These are phyloP conservation scores for Rhineura floridana DNA, from an alignment of 2,113 vertebrate genomes.

Conservation along the genomic window DNA sequence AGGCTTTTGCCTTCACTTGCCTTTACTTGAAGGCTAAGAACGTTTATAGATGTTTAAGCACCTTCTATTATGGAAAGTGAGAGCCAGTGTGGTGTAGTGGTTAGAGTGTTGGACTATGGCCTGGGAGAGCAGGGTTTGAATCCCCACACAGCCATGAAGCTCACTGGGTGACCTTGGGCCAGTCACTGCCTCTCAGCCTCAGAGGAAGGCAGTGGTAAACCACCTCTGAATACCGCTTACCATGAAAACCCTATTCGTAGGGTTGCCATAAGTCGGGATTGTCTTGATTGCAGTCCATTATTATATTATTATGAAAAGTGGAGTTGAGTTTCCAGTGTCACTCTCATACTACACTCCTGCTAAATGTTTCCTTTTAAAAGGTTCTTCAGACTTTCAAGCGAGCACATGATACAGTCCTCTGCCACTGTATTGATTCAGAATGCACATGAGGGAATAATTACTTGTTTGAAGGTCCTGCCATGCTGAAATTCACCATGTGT, in stretches of 20 bases:
- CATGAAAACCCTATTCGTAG: too few species aligned
- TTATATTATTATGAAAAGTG: too few species aligned
- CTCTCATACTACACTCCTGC: conserved; percentile 18
- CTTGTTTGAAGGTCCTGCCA: neutral
- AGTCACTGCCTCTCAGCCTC: too few species aligned
- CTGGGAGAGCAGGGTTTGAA: too few species aligned
- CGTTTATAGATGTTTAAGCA: neutral
- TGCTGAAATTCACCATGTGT: neutral
- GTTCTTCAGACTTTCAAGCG: neutral
- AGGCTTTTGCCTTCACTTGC: neutral
- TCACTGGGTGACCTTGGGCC: too few species aligned
- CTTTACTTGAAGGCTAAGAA: neutral
- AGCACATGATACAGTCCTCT: neutral
- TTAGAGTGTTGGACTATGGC: too few species aligned
- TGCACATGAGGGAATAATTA: neutral
- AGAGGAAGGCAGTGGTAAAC: too few species aligned
- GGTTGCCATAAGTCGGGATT: too few species aligned
- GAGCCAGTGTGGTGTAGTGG: too few species aligned
- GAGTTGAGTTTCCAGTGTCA: neutral
- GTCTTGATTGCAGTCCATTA: too few species aligned
- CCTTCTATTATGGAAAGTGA: conserved; percentile 4
- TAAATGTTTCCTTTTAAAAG: neutral
- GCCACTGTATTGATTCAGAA: neutral
- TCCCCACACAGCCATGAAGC: too few species aligned
- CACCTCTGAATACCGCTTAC: too few species aligned